Evolutionary conservation across 1,140 invertebrate genomes (phyloP).

Genomic region (Saccostrea cuccullata): DNA sequence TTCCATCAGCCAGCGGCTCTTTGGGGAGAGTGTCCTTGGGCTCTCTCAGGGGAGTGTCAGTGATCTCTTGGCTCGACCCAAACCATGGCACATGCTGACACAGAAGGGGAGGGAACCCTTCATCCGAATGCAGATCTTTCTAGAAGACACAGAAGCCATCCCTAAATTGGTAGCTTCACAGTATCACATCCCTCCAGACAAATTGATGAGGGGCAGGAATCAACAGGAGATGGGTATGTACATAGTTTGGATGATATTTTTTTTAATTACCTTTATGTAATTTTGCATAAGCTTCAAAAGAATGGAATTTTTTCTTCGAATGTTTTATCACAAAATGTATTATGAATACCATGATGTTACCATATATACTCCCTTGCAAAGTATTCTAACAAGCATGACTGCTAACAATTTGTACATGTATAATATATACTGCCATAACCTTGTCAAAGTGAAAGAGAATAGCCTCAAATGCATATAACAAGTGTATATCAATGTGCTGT

Average conservation of each 20-base stretch:
- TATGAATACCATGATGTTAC: conserved; percentile 24
- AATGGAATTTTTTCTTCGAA: neutral
- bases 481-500: conserved; percentile 33
- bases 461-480: conserved; percentile 35
- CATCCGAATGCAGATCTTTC: conserved; percentile 98
- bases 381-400: conserved; percentile 35
- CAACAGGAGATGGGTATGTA: conserved; percentile 43
- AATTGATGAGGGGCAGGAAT: conserved; percentile 81
- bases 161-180: conserved; percentile 97
- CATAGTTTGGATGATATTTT: neutral
- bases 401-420: conserved; percentile 37
- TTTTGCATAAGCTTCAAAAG: neutral
- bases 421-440: conserved; percentile 37
- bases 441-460: conserved; percentile 24
- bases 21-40: conserved; percentile 98
- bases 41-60: conserved; percentile 93
- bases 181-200: conserved; percentile 97
- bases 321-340: neutral
- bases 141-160: conserved; percentile 97
- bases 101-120: conserved; percentile 99
- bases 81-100: conserved; percentile 99
- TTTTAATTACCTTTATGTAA: neutral
- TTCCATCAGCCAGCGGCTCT: conserved; percentile 98
- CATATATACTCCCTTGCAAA: conserved; percentile 31
- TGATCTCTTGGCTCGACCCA: conserved; percentile 97